phyloP scores from a whole-genome alignment of 2,888 invertebrate species.

The Spicauda simplicius region DNA sequence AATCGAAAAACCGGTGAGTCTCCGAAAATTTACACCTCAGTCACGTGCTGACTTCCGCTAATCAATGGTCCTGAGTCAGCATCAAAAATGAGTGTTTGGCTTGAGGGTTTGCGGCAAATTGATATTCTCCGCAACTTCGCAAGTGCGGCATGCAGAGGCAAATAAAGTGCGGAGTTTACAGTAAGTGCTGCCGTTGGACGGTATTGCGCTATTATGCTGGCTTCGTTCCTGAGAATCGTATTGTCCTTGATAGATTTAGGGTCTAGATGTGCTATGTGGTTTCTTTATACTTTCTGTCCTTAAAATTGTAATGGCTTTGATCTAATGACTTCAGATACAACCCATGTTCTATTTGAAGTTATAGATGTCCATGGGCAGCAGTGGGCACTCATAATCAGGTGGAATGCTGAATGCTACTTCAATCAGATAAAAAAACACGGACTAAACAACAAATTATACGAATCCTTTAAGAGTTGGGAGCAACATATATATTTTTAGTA shows the following conservation, averaged over 20 bases:
- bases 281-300: no score
- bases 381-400: no score
- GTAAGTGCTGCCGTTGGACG: slow-evolving; percentile 9
- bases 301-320: no score
- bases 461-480: no score
- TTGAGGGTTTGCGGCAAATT: slow-evolving; percentile 32
- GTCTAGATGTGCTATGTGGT: no score
- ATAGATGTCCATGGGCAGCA: no score
- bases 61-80: slow-evolving; percentile 39
- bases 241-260: background rate
- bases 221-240: slow-evolving; percentile 12
- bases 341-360: no score
- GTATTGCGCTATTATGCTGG: slow-evolving; percentile 5
- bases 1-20: slow-evolving; percentile 17
- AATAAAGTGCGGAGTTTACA: slow-evolving; percentile 29
- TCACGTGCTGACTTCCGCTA: slow-evolving; percentile 36
- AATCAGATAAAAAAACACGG: no score
- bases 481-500: no score
- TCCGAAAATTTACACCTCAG: slow-evolving; percentile 28
- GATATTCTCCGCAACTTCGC: slow-evolving; percentile 30
- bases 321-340: no score
- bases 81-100: slow-evolving; percentile 38
- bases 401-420: no score
- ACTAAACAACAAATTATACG: no score
- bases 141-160: slow-evolving; percentile 29